These are phyloP conservation scores for Sebastolobus altivelis DNA, from an alignment of 2,797 vertebrate species.

Conservation along the genomic window DNA sequence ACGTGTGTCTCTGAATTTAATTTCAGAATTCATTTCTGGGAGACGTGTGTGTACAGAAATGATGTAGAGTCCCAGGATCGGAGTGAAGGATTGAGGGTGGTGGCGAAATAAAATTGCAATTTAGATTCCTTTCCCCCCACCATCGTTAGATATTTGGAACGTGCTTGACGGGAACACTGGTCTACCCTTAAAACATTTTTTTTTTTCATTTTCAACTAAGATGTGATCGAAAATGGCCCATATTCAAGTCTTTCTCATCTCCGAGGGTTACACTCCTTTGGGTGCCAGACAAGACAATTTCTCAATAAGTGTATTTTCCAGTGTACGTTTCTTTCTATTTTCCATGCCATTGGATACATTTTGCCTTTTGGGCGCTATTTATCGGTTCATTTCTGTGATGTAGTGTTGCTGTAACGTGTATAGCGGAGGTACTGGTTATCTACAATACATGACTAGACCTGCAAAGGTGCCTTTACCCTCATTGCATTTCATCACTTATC, in stretches of 20 bases:
- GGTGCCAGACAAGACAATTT: slow-evolving; percentile 1
- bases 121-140: slow-evolving; percentile 44
- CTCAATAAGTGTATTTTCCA: slow-evolving; percentile 12
- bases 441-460: slow-evolving; percentile 47
- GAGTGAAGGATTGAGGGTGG: slow-evolving; percentile 62
- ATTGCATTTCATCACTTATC: slow-evolving; percentile 70
- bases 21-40: slow-evolving; percentile 83
- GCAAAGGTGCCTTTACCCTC: slow-evolving; percentile 51
- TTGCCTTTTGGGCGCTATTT: slow-evolving; percentile 50
- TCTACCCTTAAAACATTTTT: slow-evolving; percentile 22
- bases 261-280: slow-evolving; percentile 2
- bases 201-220: slow-evolving; percentile 27
- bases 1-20: slow-evolving; percentile 86
- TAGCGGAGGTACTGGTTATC: slow-evolving; percentile 39
- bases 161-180: slow-evolving; percentile 13
- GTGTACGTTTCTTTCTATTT: slow-evolving; percentile 24
- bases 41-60: slow-evolving; percentile 78
- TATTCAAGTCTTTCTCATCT: slow-evolving; percentile 19
- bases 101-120: slow-evolving; percentile 58
- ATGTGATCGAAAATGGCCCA: slow-evolving; percentile 8
- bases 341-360: slow-evolving; percentile 31
- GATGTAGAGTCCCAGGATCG: slow-evolving; percentile 74
- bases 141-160: slow-evolving; percentile 38
- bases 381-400: slow-evolving; percentile 49
- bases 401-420: slow-evolving; percentile 25